A percentile compares a stretch with the other conserved stretches of the same genome.
These are phyloP conservation scores for Rhagonycha lutea DNA, from an alignment of 2,888 invertebrate genomes.

Conservation along the genomic window DNA sequence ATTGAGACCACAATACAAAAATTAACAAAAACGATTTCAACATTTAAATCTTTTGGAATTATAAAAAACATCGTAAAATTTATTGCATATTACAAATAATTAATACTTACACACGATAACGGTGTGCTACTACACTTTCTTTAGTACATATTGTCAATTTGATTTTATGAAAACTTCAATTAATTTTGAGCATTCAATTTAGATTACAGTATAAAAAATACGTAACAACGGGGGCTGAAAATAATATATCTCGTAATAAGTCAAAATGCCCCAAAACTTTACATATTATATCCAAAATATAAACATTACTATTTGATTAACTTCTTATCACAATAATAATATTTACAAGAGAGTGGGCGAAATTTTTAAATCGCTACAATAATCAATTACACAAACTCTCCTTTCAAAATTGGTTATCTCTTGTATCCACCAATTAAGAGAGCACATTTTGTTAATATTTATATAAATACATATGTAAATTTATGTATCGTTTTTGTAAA, in stretches of 20 bases:
- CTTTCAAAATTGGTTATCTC: conserved; percentile 17
- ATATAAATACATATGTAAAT: conserved; percentile 19
- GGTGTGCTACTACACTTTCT: conserved; percentile 23
- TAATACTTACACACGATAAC: conserved; percentile 33
- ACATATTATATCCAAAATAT: conserved; percentile 31
- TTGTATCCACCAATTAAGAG: conserved; percentile 25
- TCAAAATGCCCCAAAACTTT: conserved; percentile 22
- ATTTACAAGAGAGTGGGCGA: conserved; percentile 46
- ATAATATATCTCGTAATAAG: conserved; percentile 12
- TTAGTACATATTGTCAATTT: conserved; percentile 14
- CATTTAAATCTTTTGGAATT: conserved; percentile 32
- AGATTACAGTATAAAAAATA: conserved; percentile 31
- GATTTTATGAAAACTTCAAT: conserved; percentile 1
- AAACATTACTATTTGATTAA: conserved; percentile 46
- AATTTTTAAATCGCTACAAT: conserved; percentile 27
- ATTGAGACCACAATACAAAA: conserved; percentile 47
- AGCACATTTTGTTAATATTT: conserved; percentile 24
- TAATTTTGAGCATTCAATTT: conserved; percentile 22
- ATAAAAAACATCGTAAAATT: conserved; percentile 32
- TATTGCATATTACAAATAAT: conserved; percentile 34
- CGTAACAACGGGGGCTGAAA: conserved; percentile 28
- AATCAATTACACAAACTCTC: conserved; percentile 34
- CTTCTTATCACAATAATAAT: conserved; percentile 56
- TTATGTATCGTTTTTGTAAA: conserved; percentile 22
- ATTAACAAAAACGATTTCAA: conserved; percentile 38